These are phyloP conservation scores for Rafetus swinhoei DNA, from an alignment of 2,113 vertebrate genomes.

Conservation along the genomic window DNA sequence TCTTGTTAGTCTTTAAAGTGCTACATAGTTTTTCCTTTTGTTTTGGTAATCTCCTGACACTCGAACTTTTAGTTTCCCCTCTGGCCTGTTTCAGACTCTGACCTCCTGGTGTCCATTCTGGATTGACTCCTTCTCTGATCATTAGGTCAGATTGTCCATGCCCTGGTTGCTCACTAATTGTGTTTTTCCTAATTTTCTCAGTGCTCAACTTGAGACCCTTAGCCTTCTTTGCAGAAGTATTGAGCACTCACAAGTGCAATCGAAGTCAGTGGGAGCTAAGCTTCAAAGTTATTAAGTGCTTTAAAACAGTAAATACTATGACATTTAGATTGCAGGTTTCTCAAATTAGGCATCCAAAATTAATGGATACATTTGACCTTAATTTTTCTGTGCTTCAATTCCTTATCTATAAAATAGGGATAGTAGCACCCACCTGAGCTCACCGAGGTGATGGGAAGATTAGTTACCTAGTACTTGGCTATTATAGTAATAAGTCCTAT, in stretches of 20 bases:
- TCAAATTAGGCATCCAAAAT: not conserved
- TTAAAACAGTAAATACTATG: conserved; percentile 37
- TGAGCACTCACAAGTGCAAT: not conserved
- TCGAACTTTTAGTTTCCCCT: not conserved
- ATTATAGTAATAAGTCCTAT: not conserved
- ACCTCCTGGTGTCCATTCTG: not conserved
- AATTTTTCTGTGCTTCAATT: conserved; percentile 1
- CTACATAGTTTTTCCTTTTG: too few species aligned
- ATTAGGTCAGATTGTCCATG: not conserved
- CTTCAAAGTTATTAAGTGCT: conserved; percentile 7
- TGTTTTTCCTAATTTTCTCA: not conserved
- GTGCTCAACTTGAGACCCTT: not conserved
- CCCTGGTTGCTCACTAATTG: not conserved
- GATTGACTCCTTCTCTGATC: not conserved
- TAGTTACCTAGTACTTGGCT: conserved; percentile 21
- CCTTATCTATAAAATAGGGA: not conserved
- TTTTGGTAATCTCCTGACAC: not conserved
- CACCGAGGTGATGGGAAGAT: not conserved
- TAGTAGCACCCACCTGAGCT: not conserved
- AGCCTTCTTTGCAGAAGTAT: not conserved
- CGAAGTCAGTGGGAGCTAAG: conserved; percentile 11
- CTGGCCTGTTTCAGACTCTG: not conserved
- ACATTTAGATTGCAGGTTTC: conserved; percentile 26
- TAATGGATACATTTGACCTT: conserved; percentile 36
- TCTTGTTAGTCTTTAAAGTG: too few species aligned